Conservation (phyloP, 2,888 invertebrate species). For the Margaritifera margaritifera region DNA sequence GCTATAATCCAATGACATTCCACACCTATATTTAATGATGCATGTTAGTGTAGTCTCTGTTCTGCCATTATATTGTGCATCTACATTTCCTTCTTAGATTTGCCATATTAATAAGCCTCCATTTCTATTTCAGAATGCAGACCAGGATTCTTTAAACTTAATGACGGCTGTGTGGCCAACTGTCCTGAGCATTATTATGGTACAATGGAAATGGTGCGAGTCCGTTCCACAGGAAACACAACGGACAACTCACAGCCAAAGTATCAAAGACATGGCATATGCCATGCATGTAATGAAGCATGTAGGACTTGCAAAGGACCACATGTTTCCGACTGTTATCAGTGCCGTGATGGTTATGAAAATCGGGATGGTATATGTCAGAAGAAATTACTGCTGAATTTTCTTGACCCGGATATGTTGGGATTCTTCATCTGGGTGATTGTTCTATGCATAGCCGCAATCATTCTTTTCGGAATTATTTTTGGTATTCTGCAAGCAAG, state of each 20-base stretch:
- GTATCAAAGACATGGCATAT: conserved; percentile 55
- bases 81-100: not conserved
- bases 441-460: conserved; percentile 60
- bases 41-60: no score
- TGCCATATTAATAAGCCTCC: not conserved
- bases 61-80: no score
- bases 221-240: conserved; percentile 39
- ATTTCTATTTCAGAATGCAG: conserved; percentile 56
- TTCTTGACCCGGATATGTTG: conserved; percentile 61
- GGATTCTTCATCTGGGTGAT: conserved; percentile 65
- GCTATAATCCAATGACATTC: no score
- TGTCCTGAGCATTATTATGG: conserved; percentile 64
- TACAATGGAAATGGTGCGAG: conserved; percentile 54
- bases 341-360: conserved; percentile 53
- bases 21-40: no score
- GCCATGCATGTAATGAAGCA: conserved; percentile 57
- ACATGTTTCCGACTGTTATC: conserved; percentile 54
- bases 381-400: conserved; percentile 62
- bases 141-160: conserved; percentile 60
- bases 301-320: conserved; percentile 62
- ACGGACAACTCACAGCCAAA: conserved; percentile 36
- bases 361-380: conserved; percentile 48
- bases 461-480: conserved; percentile 59
- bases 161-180: conserved; percentile 56
- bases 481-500: conserved; percentile 61